Base-by-base conservation (phyloP, 2,797 vertebrate species). In the Tragopan temminckii region DNA sequence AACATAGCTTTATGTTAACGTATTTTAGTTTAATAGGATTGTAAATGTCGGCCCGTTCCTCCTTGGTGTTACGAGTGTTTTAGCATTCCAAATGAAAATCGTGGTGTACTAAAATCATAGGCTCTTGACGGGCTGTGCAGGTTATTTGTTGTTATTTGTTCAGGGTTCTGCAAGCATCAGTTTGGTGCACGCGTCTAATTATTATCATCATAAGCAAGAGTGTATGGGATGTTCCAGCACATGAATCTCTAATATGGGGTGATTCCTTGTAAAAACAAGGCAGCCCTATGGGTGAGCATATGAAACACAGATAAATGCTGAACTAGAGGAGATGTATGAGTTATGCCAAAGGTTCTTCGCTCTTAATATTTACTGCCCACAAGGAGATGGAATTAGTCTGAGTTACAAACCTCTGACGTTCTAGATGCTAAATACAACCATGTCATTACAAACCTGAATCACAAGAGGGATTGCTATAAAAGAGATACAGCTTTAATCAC, bases 241-340 rank as follows among this genome's bases (percentile, higher is more conserved):
- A 76, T 81, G 90, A 80, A 94, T 94, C 88, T 95, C 81, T 90
- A 88, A 81, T 85, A 94, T 17, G 76, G 90, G 83, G 79, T 92
- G 92, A 96, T 89, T 70, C 86, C 81, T 94, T 90, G 72, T 61
- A 94, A 95, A 95, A 93, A 92, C 25, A 85, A 94, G 92, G 88
- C 88, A 92, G 71, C 83, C 93, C 93, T 94, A 94, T 89, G 93
- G 74, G 81, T 80, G 86, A 96, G 61, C 94, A 91, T 90, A 95
- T 88, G 93, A 96, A 94, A 90, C 1, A 1, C 70, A 63, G 88
- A 93, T 89, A 95, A 94, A 87, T 69, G 62, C 35, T 45, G 91
- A 81, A 95, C 63, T 25, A 88, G 67, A 89, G 78, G 92, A 95
- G 93, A 92, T 93, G 85, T 53, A 69, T 45, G 76, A 91, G 63